A percentile compares a stretch with the other conserved stretches of the same genome.
Conservation (phyloP, 2,113 vertebrate species). For the Parus major region DNA sequence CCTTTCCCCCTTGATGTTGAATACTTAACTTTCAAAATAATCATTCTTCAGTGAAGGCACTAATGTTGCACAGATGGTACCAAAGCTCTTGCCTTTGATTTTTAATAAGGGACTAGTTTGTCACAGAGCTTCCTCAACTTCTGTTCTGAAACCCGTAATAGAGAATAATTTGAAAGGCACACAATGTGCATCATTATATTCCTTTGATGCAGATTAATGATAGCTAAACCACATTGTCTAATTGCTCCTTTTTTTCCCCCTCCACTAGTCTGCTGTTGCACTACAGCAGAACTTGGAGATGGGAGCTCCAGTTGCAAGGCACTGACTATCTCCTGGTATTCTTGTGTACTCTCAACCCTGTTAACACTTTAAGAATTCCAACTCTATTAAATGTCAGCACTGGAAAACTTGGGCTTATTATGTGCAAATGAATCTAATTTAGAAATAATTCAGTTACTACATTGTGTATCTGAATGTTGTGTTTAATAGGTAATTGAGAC, state of each 20-base stretch:
- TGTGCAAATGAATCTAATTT: constrained; percentile 10
- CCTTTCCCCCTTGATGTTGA: constrained; percentile 24
- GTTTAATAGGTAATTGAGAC: neutral
- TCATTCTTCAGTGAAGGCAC: constrained; percentile 69
- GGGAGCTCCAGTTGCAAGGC: neutral
- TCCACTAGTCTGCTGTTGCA: constrained; percentile 43
- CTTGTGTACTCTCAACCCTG: constrained; percentile 14
- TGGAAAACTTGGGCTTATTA: constrained; percentile 20
- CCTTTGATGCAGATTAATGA: constrained; percentile 84
- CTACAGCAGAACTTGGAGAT: constrained; percentile 29
- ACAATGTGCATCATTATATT: constrained; percentile 77
- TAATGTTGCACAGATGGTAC: constrained; percentile 81
- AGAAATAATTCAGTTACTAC: neutral
- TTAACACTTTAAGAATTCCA: constrained; percentile 20
- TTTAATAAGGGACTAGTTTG: constrained; percentile 79
- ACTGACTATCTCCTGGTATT: neutral
- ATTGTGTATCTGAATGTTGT: neutral
- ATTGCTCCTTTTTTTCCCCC: constrained; percentile 62
- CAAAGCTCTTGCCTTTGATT: constrained; percentile 77
- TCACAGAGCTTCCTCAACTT: constrained; percentile 80
- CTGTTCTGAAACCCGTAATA: constrained; percentile 75
- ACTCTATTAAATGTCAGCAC: constrained; percentile 1
- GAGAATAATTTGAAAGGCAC: constrained; percentile 78
- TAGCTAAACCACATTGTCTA: constrained; percentile 72
- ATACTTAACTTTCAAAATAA: constrained; percentile 71